Conservation (phyloP, 2,113 vertebrate genomes). For the Rhinichthys klamathensis region DNA sequence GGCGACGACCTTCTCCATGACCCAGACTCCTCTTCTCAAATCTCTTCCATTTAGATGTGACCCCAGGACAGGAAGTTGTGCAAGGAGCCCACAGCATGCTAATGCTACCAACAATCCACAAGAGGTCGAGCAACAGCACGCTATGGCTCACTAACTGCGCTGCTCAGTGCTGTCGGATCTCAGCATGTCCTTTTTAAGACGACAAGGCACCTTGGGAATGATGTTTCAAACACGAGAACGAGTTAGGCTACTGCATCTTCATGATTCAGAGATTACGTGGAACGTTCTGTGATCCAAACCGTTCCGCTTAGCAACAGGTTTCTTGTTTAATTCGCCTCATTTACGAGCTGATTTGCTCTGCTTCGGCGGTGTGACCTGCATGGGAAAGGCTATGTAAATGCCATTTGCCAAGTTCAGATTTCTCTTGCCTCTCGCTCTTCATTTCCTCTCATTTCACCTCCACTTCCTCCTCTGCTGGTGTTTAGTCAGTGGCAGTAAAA, state of each 20-base stretch:
- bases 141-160: conserved; percentile 27
- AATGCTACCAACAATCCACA: conserved; percentile 40
- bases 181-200: conserved; percentile 19
- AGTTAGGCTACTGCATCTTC: background rate
- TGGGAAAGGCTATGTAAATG: conserved; percentile 48
- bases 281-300: background rate
- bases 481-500: conserved; percentile 39
- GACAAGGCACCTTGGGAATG: background rate
- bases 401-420: conserved; percentile 24
- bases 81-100: conserved; percentile 65
- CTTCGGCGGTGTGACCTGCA: conserved; percentile 34
- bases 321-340: conserved; percentile 50
- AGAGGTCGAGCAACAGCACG: background rate
- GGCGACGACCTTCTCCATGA: conserved; percentile 76
- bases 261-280: background rate
- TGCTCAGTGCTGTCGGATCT: conserved; percentile 6
- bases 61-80: conserved; percentile 60
- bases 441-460: conserved; percentile 49
- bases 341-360: conserved; percentile 43
- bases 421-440: conserved; percentile 32
- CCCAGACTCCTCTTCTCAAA: conserved; percentile 70
- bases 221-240: background rate
- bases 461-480: conserved; percentile 29
- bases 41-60: conserved; percentile 77
- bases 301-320: conserved; percentile 34